A percentile compares a stretch with the other conserved stretches of the same genome.
Conservation (phyloP, 2,797 vertebrate species). For the Enteromius thamalakanensis region DNA sequence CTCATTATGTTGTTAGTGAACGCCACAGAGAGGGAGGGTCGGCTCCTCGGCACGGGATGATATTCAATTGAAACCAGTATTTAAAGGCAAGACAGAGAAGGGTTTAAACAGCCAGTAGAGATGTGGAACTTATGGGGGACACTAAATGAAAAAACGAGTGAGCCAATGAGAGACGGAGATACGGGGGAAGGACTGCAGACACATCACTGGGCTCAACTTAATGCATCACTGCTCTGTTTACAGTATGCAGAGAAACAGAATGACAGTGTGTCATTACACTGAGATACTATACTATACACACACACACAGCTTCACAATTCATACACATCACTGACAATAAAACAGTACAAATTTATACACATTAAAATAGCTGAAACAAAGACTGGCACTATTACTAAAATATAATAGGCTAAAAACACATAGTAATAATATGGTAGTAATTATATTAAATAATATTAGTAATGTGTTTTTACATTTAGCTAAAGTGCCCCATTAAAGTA, state of each 20-base stretch:
- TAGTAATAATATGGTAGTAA: too few species aligned
- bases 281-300: background rate
- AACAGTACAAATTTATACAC: background rate
- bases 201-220: constrained; percentile 8
- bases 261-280: constrained; percentile 54
- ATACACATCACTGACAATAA: constrained; percentile 1
- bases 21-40: constrained; percentile 16
- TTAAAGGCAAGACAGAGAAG: constrained; percentile 25
- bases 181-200: background rate
- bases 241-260: constrained; percentile 35
- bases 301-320: background rate
- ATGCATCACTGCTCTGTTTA: constrained; percentile 39
- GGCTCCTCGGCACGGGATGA: background rate
- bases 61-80: background rate
- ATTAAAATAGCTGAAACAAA: background rate
- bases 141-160: constrained; percentile 3
- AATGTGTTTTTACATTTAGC: too few species aligned
- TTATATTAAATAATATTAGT: background rate
- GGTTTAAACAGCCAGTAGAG: background rate
- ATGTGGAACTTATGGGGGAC: background rate
- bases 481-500: too few species aligned
- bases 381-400: background rate
- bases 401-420: background rate
- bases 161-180: background rate
- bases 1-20: constrained; percentile 43